Evolutionary conservation across 2,888 invertebrate genomes (phyloP).

Genomic region (Willowsia nigromaculata): DNA sequence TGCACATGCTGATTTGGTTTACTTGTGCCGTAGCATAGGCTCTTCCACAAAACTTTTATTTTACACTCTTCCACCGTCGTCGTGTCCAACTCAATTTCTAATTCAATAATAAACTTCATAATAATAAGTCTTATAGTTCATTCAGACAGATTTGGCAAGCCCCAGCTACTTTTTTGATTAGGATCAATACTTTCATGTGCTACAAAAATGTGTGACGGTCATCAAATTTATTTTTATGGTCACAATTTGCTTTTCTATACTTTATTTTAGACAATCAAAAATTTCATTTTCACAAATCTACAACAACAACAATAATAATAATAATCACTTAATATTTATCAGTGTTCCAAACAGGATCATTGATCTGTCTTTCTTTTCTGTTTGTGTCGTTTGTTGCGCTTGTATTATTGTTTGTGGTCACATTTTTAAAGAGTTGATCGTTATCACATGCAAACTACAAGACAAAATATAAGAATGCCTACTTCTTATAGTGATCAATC

Average conservation of each 20-base stretch:
- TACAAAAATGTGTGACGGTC: constrained; percentile 17
- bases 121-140: no score
- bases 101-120: constrained; percentile 3
- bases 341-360: not conserved
- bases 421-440: not conserved
- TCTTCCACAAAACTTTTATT: not conserved
- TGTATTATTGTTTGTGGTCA: constrained; percentile 5
- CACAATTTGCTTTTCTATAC: not conserved
- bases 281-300: not conserved
- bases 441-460: not conserved
- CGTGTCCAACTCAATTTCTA: constrained; percentile 14
- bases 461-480: constrained; percentile 21
- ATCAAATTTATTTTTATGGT: not conserved
- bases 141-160: constrained; percentile 4
- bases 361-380: not conserved
- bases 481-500: constrained; percentile 14
- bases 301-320: not conserved
- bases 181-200: constrained; percentile 22
- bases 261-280: not conserved
- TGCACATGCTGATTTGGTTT: not conserved
- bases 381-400: not conserved
- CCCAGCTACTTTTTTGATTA: constrained; percentile 26
- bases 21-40: not conserved
- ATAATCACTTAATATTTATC: constrained; percentile 28
- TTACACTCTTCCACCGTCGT: not conserved